phyloP scores from a whole-genome alignment of 2,797 vertebrate species.

The Eulemur coronatus region DNA sequence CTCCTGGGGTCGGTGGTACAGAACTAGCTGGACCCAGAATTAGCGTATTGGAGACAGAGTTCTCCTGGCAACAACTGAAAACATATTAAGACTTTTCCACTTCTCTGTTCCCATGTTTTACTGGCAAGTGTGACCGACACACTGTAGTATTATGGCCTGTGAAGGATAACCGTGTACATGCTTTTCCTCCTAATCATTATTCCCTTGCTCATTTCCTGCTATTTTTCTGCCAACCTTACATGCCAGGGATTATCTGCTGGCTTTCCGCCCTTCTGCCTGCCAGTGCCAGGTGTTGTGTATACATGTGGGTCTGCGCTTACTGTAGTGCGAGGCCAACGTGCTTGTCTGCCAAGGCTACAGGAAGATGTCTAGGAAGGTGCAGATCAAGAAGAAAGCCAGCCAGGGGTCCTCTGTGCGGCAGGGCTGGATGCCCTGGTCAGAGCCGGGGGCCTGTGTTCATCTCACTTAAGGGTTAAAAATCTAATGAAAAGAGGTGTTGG shows the following conservation, averaged over 20 bases:
- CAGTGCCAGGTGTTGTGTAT: background rate
- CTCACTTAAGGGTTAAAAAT: conserved; percentile 5
- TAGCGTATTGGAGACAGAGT: background rate
- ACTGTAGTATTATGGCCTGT: background rate
- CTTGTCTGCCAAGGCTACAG: background rate
- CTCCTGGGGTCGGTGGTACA: conserved; percentile 32
- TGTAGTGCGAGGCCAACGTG: background rate
- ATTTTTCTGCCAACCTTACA: conserved; percentile 21
- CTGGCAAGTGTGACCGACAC: background rate
- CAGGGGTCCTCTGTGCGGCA: background rate
- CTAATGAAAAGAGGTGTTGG: background rate
- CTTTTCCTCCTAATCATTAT: conserved; percentile 11
- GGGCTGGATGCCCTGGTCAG: background rate
- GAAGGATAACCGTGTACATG: background rate
- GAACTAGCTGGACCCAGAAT: conserved; percentile 34
- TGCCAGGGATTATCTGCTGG: conserved; percentile 17
- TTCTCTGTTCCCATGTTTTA: conserved; percentile 6
- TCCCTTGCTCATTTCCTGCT: background rate
- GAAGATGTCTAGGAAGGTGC: background rate
- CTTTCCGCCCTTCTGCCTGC: background rate
- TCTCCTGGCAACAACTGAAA: conserved; percentile 42
- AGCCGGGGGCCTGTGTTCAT: background rate
- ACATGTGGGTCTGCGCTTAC: background rate
- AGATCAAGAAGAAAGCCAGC: background rate
- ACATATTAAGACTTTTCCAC: background rate